phyloP scores from a whole-genome alignment of 2,113 vertebrate species.

The Acrocephalus arundinaceus region DNA sequence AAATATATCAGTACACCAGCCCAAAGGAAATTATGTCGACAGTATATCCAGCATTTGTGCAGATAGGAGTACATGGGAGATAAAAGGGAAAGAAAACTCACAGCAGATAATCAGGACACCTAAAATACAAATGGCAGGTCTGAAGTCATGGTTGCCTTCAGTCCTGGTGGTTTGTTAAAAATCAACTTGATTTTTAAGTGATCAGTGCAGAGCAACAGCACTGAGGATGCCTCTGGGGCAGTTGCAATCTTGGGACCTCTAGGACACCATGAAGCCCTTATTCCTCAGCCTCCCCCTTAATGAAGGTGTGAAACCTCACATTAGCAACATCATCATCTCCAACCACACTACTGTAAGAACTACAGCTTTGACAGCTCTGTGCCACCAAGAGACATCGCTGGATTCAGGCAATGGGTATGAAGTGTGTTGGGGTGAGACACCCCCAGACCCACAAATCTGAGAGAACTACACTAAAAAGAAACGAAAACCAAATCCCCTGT shows the following conservation, averaged over 20 bases:
- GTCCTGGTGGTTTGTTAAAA: neutral
- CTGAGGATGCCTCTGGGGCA: neutral
- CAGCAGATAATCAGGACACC: neutral
- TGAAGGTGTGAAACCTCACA: neutral
- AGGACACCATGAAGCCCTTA: neutral
- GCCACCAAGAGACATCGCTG: neutral
- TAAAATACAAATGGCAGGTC: neutral
- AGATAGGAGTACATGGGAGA: neutral
- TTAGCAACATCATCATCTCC: neutral
- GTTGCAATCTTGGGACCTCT: accelerated
- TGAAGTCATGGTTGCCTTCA: neutral
- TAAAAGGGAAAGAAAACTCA: neutral
- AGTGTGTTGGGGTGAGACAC: neutral
- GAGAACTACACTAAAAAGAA: neutral
- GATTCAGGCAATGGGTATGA: neutral
- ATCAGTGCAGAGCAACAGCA: neutral
- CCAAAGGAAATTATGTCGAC: neutral
- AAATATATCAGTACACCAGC: neutral
- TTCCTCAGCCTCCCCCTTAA: neutral
- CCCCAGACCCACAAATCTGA: neutral
- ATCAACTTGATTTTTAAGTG: neutral
- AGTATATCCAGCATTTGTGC: neutral
- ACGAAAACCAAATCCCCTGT: neutral
- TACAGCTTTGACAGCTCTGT: neutral
- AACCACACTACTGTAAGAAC: neutral